Evolutionary conservation across 2,113 vertebrate genomes (phyloP).

Genomic region (Coreoperca whiteheadi): DNA sequence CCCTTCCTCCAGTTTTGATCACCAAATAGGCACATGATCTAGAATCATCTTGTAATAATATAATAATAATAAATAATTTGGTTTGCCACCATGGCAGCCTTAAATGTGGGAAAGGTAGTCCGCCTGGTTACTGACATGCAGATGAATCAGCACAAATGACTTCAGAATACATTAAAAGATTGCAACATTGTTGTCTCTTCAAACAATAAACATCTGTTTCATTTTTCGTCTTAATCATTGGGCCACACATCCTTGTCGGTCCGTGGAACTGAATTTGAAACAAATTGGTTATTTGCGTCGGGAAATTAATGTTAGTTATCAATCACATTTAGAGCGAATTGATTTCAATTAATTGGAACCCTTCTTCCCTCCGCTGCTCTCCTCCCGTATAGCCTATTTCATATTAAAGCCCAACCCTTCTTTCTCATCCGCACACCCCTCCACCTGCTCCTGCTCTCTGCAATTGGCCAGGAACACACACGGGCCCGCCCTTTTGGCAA

Average conservation of each 20-base stretch:
- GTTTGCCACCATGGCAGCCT: background rate
- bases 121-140: background rate
- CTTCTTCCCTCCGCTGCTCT: conserved; percentile 24
- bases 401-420: conserved; percentile 59
- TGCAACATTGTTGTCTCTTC: conserved; percentile 1
- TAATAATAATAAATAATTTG: too few species aligned
- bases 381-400: conserved; percentile 17
- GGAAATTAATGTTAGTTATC: conserved; percentile 65
- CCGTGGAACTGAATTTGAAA: conserved; percentile 38
- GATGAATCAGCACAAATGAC: background rate
- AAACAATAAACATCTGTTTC: conserved; percentile 49
- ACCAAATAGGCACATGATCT: background rate
- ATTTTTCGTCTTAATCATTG: conserved; percentile 38
- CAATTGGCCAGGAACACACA: conserved; percentile 72
- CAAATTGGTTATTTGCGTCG: conserved; percentile 59
- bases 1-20: background rate
- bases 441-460: conserved; percentile 59
- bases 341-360: conserved; percentile 65
- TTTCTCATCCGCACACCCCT: conserved; percentile 38
- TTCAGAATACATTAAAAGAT: conserved; percentile 2
- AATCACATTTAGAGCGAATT: conserved; percentile 70
- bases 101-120: background rate
- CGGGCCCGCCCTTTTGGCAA: conserved; percentile 57
- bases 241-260: conserved; percentile 11
- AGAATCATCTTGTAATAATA: too few species aligned